Evolutionary conservation across 2,797 vertebrate species (phyloP).

Genomic region (Parotocinclus haroldoi): DNA sequence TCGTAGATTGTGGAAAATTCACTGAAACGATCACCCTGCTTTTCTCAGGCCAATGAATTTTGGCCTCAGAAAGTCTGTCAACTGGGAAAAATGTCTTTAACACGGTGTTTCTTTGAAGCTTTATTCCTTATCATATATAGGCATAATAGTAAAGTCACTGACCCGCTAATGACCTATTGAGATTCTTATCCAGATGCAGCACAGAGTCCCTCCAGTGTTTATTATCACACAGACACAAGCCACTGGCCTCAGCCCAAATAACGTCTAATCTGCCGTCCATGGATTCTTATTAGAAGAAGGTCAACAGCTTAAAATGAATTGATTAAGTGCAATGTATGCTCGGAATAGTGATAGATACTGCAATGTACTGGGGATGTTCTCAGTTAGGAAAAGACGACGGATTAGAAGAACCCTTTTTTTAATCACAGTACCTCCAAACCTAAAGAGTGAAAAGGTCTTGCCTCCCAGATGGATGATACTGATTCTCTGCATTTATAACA

Average conservation of each 20-base stretch:
- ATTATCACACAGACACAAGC: constrained; percentile 19
- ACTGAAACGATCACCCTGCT: too few species aligned
- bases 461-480: neutral
- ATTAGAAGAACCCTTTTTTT: too few species aligned
- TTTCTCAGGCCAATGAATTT: too few species aligned
- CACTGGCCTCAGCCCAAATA: constrained; percentile 18
- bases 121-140: neutral
- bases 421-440: too few species aligned
- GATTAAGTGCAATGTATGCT: constrained; percentile 24
- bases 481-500: too few species aligned
- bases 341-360: constrained; percentile 22
- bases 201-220: constrained; percentile 23
- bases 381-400: neutral
- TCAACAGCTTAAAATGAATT: constrained; percentile 26
- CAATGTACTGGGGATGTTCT: neutral
- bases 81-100: too few species aligned
- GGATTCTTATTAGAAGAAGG: constrained; percentile 13
- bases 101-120: too few species aligned
- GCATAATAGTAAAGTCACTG: constrained; percentile 15
- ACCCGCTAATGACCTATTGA: constrained; percentile 19
- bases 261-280: constrained; percentile 22
- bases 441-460: too few species aligned
- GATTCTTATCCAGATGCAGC: constrained; percentile 20
- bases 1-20: too few species aligned
- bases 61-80: too few species aligned